These are phyloP conservation scores for Eristalis intricaria DNA, from an alignment of 2,888 invertebrate species.

Conservation along the genomic window DNA sequence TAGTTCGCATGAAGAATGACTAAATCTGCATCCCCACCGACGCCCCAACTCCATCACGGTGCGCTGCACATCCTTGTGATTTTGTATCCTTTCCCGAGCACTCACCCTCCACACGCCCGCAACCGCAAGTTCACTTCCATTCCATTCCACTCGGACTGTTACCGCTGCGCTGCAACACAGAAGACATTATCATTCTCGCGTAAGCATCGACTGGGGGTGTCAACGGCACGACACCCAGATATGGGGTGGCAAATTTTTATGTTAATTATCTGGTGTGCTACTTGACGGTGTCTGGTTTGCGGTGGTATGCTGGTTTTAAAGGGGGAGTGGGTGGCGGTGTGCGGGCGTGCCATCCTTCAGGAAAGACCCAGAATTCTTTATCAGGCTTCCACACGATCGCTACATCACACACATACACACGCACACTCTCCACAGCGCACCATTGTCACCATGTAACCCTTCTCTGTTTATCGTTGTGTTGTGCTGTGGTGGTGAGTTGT, in stretches of 20 bases:
- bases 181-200: slow-evolving; percentile 37
- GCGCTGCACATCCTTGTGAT: slow-evolving; percentile 19
- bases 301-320: slow-evolving; percentile 13
- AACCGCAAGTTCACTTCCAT: slow-evolving; percentile 35
- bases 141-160: neutral
- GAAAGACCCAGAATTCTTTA: slow-evolving; percentile 53
- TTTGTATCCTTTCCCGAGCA: slow-evolving; percentile 25
- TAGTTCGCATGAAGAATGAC: slow-evolving; percentile 53
- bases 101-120: neutral
- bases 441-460: slow-evolving; percentile 30
- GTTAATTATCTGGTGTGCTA: slow-evolving; percentile 59
- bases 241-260: slow-evolving; percentile 66
- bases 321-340: too few species aligned
- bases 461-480: neutral
- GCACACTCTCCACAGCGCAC: neutral
- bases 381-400: slow-evolving; percentile 71
- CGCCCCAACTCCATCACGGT: too few species aligned
- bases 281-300: slow-evolving; percentile 1
- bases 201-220: neutral
- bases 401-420: slow-evolving; percentile 23
- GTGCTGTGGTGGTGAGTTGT: neutral
- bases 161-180: slow-evolving; percentile 12
- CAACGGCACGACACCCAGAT: neutral
- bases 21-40: slow-evolving; percentile 18
- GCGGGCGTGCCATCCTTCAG: slow-evolving; percentile 13